Evolutionary conservation across 2,797 vertebrate genomes (phyloP), one percentile per base, ranked within the genome.

Genomic region (Neosilurus hyrtlii): DNA sequence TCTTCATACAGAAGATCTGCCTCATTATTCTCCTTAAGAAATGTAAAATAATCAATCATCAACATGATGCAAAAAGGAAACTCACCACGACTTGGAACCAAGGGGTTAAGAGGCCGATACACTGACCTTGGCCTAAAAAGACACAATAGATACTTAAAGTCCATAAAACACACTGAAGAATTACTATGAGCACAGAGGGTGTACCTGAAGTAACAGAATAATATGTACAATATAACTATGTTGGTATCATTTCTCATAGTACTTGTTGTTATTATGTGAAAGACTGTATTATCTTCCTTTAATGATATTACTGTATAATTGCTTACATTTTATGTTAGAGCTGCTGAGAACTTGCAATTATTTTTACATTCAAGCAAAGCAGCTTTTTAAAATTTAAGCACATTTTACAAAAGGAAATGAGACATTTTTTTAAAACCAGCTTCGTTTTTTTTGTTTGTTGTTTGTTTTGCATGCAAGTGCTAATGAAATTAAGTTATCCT

Each of bases 31-130:
- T 9, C 2, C 56, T 59, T 75, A 22, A 5, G 0, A 74, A 74
- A 57, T 74, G 26, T 57, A 57, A 35, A 56, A 2, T 3, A 57
- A 37, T 35, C 37, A 67, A 70, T n/a, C 1, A 3, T 49, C 14
- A 73, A 10, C 8, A 37, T 30, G 61, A 56, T 37, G 37, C 9
- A 78, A 56, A 66, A 5, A 22, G 9, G 30, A 54, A 66, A 74
- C 91, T 86, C 87, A 98, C 97, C 96, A 91, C 95, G 93, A 91
- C 90, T 93, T 20, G 97, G 96, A 54, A 94, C 94, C 92, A 99
- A 88, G 78, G 97, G 97, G 93, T 98, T 98, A 89, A 98, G 93
- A 89, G 97, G 97, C 82, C 97, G 95, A 91, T 98, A 99, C 83
- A 99, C 97, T n/a, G 97, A 98, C 78, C 97, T 92, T 88, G 97